Evolutionary conservation across 2,797 vertebrate genomes (phyloP), one percentile per base, ranked within the genome.

Genomic region (Merluccius polli): DNA sequence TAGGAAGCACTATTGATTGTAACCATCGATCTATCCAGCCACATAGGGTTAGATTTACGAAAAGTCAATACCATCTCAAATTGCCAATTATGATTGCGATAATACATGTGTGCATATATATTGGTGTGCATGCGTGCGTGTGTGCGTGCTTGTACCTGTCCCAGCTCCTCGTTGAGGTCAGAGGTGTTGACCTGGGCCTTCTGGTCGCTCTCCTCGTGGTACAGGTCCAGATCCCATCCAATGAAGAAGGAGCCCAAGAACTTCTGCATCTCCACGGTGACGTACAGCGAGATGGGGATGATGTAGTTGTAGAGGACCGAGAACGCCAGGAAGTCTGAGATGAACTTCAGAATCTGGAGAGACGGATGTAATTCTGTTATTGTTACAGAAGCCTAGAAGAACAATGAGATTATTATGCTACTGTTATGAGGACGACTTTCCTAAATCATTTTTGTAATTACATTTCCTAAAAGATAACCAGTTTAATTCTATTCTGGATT

Each of bases 251-350:
- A 99, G 44, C 98, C 98, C 83, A 99, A 91, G 84, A 99, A 99
- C 89, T 99, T 99, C 89, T 99, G 98, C 97, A 99, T 97, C 94
- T 99, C 98, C 76, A 99, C 98, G 0, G 98, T 99, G 68, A 99
- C 98, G 44, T 99, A 99, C 8, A 99, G 95, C 7, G 98, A 99
- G 92, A 99, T 99, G 71, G 98, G 98, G 86, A 99, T 99, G 89
- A 99, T 99, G 87, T 98, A 99, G 92, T 98, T 99, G 89, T 99
- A 99, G 72, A 99, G 95, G 76, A 99, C 98, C 91, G 99, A 89
- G 91, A 99, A 99, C 44, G 98, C 98, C 91, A 99, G 90, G 87
- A 99, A 99, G 92, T 99, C 98, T 3, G 98, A 98, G 93, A 99
- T 98, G 87, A 98, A 98, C 86, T 94, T 96, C 88, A 98, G 90